Base-by-base conservation (phyloP, 2,113 vertebrate species). In the Alligator sinensis region DNA sequence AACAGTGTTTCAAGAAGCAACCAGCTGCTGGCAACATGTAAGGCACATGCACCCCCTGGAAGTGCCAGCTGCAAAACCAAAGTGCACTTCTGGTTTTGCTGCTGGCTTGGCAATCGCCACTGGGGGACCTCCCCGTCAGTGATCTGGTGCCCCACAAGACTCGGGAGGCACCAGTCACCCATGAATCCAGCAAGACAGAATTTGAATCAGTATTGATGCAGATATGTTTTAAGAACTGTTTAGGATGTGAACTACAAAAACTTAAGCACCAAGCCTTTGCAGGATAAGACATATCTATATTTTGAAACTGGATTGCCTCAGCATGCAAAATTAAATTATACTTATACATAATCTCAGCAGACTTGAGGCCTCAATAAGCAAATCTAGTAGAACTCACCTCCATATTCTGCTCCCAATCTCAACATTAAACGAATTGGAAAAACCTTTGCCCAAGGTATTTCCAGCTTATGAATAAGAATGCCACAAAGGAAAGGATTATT, bases 361-460 rank as follows among this genome's bases (percentile, higher is more conserved):
- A 24, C 19, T 18, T 59, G n/a, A 47, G n/a, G 34, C 21, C 34
- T 47, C 15, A 74, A 47, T 13, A 74, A 14, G 21, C 34, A 47
- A 47, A 9, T 47, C 47, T 47, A 3, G 58, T 88, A 92, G 84
- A 97, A 96, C 98, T 98, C 95, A 99, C 99, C 98, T 30, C 94
- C 98, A 93, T 98, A 98, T 94, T 99, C 98, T 61, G 98, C 97
- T 91, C 99, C 99, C 79, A 99, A 88, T 97, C 99, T 98, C 68
- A 99, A 98, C 81, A 99, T 98, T 95, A 99, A 98, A 66, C 99
- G 98, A 61, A 99, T 98, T 3, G 99, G 99, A 92, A 99, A 99
- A 87, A 99, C 99, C 91, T 99, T 99, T 85, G 98, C 99, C 99
- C 99, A 99, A 8, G 99, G 99, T 70, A 99, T 98, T 97, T 99